Percentiles rank a stretch among this genome's conserved stretches.
Evolutionary conservation across 2,113 vertebrate species (phyloP).

Genomic region (Physeter macrocephalus): DNA sequence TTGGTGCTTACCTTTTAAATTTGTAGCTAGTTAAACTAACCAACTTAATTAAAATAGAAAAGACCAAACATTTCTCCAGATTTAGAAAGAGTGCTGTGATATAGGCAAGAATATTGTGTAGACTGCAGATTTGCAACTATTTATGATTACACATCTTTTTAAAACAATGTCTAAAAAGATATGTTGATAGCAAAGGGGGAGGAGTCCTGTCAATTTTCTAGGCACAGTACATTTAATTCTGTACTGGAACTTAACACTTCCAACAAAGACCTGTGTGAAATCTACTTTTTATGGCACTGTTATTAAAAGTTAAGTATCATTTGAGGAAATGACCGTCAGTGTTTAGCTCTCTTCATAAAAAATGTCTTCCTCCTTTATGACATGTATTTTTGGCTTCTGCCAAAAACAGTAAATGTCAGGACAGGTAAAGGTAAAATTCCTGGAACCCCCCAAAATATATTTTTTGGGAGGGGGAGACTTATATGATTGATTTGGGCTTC

Average conservation of each 20-base stretch:
- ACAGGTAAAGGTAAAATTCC: neutral
- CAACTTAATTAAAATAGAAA: slow-evolving; percentile 19
- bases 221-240: slow-evolving; percentile 68
- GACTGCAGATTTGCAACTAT: neutral
- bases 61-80: neutral
- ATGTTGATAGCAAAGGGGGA: neutral
- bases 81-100: neutral
- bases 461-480: fast-evolving
- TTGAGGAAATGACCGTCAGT: slow-evolving; percentile 12
- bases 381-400: slow-evolving; percentile 34
- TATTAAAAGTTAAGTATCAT: slow-evolving; percentile 54
- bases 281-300: slow-evolving; percentile 44
- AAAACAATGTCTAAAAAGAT: slow-evolving; percentile 55
- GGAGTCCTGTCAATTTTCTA: slow-evolving; percentile 40
- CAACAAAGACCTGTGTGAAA: slow-evolving; percentile 69
- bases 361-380: slow-evolving; percentile 16
- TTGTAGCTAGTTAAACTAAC: neutral
- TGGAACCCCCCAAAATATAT: neutral
- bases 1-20: neutral
- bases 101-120: neutral
- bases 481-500: neutral
- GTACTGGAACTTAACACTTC: slow-evolving; percentile 58
- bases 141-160: slow-evolving; percentile 34
- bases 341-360: slow-evolving; percentile 53
- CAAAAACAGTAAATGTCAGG: neutral